Base-by-base conservation (phyloP, 2,797 vertebrate species). In the Tragelaphus oryx region DNA sequence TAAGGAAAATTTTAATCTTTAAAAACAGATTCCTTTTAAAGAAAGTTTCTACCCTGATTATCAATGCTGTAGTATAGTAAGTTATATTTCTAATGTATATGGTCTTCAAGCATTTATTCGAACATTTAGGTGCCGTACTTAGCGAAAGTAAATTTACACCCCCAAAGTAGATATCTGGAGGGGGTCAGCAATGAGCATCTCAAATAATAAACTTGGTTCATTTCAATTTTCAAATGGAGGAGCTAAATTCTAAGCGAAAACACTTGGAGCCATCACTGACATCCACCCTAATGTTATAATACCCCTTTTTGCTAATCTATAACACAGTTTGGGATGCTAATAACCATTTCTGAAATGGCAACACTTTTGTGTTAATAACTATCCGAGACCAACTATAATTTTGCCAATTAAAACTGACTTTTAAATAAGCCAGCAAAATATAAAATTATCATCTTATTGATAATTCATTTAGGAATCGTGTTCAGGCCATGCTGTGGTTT, bases 331-430 rank as follows among this genome's bases (percentile, higher is more conserved):
- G 33, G 20, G n/a, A 28, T 80, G 41, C 54, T 95, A 92, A 62
- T 84, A 87, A 37, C 60, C 12, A 24, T 79, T 74, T 93, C 44
- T 74, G 28, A 60, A 96, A 76, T 9, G 46, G 17, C 8, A 41
- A n/a, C 6, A 30, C 68, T 85, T 93, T 90, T 52, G 71, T 88
- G 3, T 93, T 88, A 82, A 28, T 96, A 78, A 68, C 28, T 44
- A n/a, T 75, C 26, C 28, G 20, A 87, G 28, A 74, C 54, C 55
- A 88, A 80, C 41, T 85, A 33, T 50, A 57, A 80, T 94, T 89
- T 92, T 94, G 28, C 80, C 41, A 83, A 22, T 80, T 75, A 86
- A 89, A 75, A 50, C 46, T 55, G 10, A 91, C 89, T 91, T 90
- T 88, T 41, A 55, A 92, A 46, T 10, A 18, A 95, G 30, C 91